phyloP scores from a whole-genome alignment of 2,113 vertebrate genomes.

The Varanus komodoensis region DNA sequence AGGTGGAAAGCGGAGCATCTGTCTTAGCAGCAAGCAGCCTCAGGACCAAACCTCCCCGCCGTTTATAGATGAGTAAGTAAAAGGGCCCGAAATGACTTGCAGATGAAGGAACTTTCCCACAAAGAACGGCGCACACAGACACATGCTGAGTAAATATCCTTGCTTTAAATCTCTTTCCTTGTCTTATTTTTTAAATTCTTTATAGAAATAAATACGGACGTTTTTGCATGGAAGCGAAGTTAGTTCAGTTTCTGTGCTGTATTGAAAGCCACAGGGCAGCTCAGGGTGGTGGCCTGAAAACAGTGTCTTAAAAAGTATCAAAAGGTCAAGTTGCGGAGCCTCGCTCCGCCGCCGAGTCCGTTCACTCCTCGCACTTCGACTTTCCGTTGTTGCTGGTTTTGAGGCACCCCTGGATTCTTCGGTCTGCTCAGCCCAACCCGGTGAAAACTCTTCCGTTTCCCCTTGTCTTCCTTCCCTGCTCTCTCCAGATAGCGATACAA shows the following conservation, averaged over 20 bases:
- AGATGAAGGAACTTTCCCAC: slow-evolving; percentile 34
- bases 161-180: slow-evolving; percentile 58
- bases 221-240: slow-evolving; percentile 42
- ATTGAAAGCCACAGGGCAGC: rapidly evolving
- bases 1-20: not conserved
- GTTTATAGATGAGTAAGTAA: not conserved
- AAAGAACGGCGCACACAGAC: slow-evolving; percentile 47
- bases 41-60: not conserved
- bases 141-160: slow-evolving; percentile 73
- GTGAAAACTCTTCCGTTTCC: not conserved
- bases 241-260: rapidly evolving
- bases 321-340: not conserved
- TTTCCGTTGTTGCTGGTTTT: slow-evolving; percentile 61
- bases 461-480: not conserved
- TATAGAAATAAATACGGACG: slow-evolving; percentile 70
- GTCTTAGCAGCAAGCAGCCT: not conserved
- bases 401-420: slow-evolving; percentile 15
- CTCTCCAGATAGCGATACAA: not conserved
- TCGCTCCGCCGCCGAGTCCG: too few species aligned
- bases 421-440: not conserved
- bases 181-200: slow-evolving; percentile 20
- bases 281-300: not conserved
- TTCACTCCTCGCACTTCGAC: too few species aligned
- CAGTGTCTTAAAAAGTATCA: not conserved
- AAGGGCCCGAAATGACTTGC: not conserved